A percentile compares a stretch with the other conserved stretches of the same genome.
Evolutionary conservation across 2,797 vertebrate genomes (phyloP).

Genomic region (Catostomus latipinnis): DNA sequence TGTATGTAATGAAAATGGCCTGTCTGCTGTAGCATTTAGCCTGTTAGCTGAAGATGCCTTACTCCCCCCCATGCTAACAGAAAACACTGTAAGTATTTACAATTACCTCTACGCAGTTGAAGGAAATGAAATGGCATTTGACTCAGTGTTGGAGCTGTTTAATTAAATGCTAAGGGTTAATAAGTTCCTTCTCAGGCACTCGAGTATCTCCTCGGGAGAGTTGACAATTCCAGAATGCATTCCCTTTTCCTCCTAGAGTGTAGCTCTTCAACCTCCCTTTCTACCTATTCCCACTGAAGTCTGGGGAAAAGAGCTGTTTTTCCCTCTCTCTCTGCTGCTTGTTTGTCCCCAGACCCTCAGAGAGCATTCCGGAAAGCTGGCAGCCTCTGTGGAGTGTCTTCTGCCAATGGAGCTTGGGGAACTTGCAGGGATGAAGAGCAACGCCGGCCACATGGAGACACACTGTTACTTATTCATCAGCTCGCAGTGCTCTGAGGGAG

Average conservation of each 20-base stretch:
- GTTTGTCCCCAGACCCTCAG: slow-evolving; percentile 78
- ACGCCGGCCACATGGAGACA: slow-evolving; percentile 68
- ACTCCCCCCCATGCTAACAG: background rate
- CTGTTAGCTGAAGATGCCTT: slow-evolving; percentile 25
- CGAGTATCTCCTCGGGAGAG: slow-evolving; percentile 65
- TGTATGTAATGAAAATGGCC: slow-evolving; percentile 34
- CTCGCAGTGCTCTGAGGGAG: slow-evolving; percentile 68
- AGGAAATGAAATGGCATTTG: slow-evolving; percentile 71
- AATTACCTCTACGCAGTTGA: slow-evolving; percentile 55
- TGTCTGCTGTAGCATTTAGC: slow-evolving; percentile 28
- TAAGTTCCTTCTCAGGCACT: slow-evolving; percentile 68
- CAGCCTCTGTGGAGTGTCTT: slow-evolving; percentile 73
- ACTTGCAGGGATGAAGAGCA: slow-evolving; percentile 58
- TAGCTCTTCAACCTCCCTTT: slow-evolving; percentile 51
- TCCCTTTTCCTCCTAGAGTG: slow-evolving; percentile 62
- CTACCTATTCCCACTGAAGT: slow-evolving; percentile 82
- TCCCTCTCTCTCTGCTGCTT: slow-evolving; percentile 64
- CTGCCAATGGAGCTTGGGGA: slow-evolving; percentile 74
- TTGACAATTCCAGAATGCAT: slow-evolving; percentile 67
- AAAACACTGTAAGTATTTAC: slow-evolving; percentile 52
- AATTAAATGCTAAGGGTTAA: slow-evolving; percentile 76
- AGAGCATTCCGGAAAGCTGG: slow-evolving; percentile 64
- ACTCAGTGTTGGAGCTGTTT: slow-evolving; percentile 66
- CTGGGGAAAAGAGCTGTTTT: slow-evolving; percentile 79
- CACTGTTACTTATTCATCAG: slow-evolving; percentile 85